Evolutionary conservation across 2,888 invertebrate genomes (phyloP).

Genomic region (Nycteola revayana): DNA sequence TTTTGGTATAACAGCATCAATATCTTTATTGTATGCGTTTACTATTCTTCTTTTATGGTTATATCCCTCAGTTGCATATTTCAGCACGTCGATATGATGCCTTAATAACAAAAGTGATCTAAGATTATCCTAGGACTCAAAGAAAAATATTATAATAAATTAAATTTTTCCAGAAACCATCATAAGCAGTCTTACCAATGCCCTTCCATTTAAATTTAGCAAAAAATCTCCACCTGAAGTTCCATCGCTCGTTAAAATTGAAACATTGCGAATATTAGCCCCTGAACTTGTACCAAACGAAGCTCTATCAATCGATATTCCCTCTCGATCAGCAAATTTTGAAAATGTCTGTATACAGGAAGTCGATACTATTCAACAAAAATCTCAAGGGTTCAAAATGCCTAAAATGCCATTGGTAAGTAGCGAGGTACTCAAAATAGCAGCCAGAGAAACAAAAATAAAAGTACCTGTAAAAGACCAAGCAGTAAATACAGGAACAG

Average conservation of each 20-base stretch:
- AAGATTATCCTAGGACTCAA: no score
- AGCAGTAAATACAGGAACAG: slow-evolving; percentile 54
- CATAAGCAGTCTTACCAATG: slow-evolving; percentile 63
- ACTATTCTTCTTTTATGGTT: no score
- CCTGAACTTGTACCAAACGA: slow-evolving; percentile 61
- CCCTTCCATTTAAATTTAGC: slow-evolving; percentile 58
- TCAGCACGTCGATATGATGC: no score
- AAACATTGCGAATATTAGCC: slow-evolving; percentile 52
- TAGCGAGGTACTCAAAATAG: slow-evolving; percentile 58
- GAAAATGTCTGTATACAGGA: slow-evolving; percentile 25
- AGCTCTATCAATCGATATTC: slow-evolving; percentile 35
- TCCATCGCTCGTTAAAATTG: slow-evolving; percentile 55
- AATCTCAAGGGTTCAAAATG: slow-evolving; percentile 45
- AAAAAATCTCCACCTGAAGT: slow-evolving; percentile 46
- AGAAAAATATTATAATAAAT: no score
- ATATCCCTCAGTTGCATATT: no score
- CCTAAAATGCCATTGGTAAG: slow-evolving; percentile 68
- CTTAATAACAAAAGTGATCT: no score
- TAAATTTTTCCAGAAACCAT: slow-evolving; percentile 54
- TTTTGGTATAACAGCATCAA: no score
- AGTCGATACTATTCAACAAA: slow-evolving; percentile 23
- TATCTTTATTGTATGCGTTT: no score
- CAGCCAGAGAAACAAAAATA: slow-evolving; percentile 38
- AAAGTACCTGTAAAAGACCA: slow-evolving; percentile 44
- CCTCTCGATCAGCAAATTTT: slow-evolving; percentile 7